phyloP scores from a whole-genome alignment of 2,797 vertebrate genomes.

The Sebastes trivittatus region DNA sequence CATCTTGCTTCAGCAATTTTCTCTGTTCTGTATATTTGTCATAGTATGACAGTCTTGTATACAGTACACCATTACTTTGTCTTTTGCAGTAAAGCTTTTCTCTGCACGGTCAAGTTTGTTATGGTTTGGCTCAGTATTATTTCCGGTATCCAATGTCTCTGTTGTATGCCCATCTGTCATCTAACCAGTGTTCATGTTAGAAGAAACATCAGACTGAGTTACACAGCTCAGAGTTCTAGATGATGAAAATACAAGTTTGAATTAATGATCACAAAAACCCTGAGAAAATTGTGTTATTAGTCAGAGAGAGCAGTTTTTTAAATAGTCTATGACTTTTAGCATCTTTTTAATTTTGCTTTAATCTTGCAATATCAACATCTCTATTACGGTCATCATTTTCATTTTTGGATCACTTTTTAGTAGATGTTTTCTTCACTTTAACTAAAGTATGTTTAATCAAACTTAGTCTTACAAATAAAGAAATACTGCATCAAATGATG shows the following conservation, averaged over 20 bases:
- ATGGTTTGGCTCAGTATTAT: neutral
- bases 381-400: neutral
- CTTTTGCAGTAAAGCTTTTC: neutral
- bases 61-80: neutral
- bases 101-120: neutral
- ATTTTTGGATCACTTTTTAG: neutral
- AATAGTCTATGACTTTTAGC: neutral
- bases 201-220: neutral
- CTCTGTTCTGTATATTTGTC: conserved; percentile 13
- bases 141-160: neutral
- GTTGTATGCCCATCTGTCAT: neutral
- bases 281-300: neutral
- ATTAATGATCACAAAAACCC: neutral
- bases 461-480: neutral
- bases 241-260: neutral
- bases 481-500: neutral
- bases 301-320: neutral
- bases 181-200: neutral
- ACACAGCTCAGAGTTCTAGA: neutral
- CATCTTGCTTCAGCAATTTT: conserved; percentile 23
- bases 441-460: neutral
- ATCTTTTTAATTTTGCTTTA: neutral
- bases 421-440: neutral
- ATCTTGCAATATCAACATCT: neutral
- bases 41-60: conserved; percentile 13